phyloP scores from a whole-genome alignment of 2,797 vertebrate species.

The Rhincodon typus region DNA sequence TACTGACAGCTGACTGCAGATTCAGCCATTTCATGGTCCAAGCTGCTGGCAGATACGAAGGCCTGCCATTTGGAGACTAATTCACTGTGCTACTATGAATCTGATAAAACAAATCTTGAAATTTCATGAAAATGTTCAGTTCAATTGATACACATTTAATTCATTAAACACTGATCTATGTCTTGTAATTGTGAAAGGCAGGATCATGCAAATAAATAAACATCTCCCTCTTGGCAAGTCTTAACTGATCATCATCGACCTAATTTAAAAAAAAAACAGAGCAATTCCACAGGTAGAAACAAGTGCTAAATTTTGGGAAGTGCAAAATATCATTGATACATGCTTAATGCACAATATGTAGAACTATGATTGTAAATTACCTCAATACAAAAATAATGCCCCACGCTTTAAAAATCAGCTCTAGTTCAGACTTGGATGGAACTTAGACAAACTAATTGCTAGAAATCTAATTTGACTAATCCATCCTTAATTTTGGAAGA shows the following conservation, averaged over 20 bases:
- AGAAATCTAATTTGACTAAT: background rate
- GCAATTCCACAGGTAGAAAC: background rate
- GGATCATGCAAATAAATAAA: background rate
- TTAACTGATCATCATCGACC: background rate
- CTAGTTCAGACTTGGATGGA: background rate
- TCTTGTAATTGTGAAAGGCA: background rate
- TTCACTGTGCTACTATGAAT: conserved; percentile 12
- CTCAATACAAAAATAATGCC: background rate
- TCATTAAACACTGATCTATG: background rate
- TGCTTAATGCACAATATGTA: background rate
- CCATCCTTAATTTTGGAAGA: background rate
- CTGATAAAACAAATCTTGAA: background rate
- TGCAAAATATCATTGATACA: background rate
- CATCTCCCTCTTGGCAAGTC: background rate
- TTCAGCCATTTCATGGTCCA: conserved; percentile 67
- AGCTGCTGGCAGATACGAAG: conserved; percentile 36
- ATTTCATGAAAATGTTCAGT: background rate
- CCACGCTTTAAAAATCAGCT: background rate
- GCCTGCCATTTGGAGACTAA: conserved; percentile 35
- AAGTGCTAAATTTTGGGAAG: background rate
- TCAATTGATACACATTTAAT: background rate
- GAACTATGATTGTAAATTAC: background rate
- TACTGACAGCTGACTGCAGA: conserved; percentile 62
- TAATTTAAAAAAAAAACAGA: background rate
- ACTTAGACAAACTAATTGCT: background rate